These are phyloP conservation scores for Periparus ater DNA, from an alignment of 2,797 vertebrate genomes.

Conservation along the genomic window DNA sequence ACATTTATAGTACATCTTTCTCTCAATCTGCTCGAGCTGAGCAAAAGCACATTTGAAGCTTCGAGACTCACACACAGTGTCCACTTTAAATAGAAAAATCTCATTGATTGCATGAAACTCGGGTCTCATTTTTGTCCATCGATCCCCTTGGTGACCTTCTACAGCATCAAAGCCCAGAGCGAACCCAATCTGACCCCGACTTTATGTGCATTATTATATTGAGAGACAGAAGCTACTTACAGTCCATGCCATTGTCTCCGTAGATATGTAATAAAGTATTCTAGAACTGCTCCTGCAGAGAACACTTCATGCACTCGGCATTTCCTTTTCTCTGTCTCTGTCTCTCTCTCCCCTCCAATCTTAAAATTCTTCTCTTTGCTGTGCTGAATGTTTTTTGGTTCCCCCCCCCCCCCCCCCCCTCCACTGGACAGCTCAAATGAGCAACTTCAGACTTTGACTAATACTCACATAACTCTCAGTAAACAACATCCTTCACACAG, in stretches of 20 bases:
- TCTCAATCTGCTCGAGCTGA: conserved; percentile 73
- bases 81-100: conserved; percentile 89
- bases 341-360: conserved; percentile 30
- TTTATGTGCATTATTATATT: conserved; percentile 87
- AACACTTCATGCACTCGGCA: conserved; percentile 73
- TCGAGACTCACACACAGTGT: conserved; percentile 83
- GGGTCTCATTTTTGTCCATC: conserved; percentile 85
- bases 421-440: conserved; percentile 69
- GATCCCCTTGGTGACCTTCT: conserved; percentile 93
- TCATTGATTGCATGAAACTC: conserved; percentile 90
- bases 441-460: conserved; percentile 76
- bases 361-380: conserved; percentile 73
- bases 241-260: conserved; percentile 78
- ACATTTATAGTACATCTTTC: conserved; percentile 64
- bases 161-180: conserved; percentile 91
- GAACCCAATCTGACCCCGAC: conserved; percentile 92
- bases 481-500: conserved; percentile 75
- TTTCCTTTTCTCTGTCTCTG: conserved; percentile 65
- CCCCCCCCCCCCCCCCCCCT: too few species aligned
- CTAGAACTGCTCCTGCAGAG: conserved; percentile 78
- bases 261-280: conserved; percentile 81
- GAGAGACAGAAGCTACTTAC: conserved; percentile 81
- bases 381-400: conserved; percentile 38
- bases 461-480: conserved; percentile 69
- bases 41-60: conserved; percentile 87